These are phyloP conservation scores for Sardinella longiceps DNA, from an alignment of 2,797 vertebrate species.

Conservation along the genomic window DNA sequence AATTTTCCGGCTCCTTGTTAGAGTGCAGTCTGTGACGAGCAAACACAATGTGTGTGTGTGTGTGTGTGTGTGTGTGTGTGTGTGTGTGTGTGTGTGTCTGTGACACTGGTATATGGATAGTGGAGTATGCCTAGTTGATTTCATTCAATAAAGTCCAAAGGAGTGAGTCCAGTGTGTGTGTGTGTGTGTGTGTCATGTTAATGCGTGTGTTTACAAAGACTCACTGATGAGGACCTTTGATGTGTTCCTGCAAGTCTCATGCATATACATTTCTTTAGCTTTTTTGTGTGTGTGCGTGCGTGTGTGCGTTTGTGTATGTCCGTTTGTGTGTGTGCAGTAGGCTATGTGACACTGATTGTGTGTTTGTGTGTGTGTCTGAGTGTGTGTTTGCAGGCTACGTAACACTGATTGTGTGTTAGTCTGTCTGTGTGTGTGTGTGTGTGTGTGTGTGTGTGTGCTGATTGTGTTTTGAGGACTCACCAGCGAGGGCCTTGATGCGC, in stretches of 20 bases:
- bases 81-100: no score
- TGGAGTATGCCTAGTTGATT: neutral
- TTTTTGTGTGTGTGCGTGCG: no score
- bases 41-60: no score
- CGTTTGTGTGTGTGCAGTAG: neutral
- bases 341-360: no score
- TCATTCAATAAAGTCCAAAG: neutral
- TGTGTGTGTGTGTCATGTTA: no score
- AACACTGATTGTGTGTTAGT: neutral
- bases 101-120: neutral
- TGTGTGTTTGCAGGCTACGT: neutral
- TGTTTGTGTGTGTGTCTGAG: neutral
- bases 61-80: no score
- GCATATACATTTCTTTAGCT: no score
- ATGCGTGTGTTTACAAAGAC: neutral
- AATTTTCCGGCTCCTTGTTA: neutral
- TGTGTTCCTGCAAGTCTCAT: no score
- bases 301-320: neutral
- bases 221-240: no score
- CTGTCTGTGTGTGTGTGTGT: neutral
- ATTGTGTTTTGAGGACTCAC: conserved; percentile 60
- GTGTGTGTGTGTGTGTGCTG: no score
- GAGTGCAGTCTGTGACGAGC: neutral
- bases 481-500: conserved; percentile 95
- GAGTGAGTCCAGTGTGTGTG: no score